A percentile compares a stretch with the other conserved stretches of the same genome.
phyloP scores from a whole-genome alignment of 2,113 vertebrate species.

The Clinocottus analis region DNA sequence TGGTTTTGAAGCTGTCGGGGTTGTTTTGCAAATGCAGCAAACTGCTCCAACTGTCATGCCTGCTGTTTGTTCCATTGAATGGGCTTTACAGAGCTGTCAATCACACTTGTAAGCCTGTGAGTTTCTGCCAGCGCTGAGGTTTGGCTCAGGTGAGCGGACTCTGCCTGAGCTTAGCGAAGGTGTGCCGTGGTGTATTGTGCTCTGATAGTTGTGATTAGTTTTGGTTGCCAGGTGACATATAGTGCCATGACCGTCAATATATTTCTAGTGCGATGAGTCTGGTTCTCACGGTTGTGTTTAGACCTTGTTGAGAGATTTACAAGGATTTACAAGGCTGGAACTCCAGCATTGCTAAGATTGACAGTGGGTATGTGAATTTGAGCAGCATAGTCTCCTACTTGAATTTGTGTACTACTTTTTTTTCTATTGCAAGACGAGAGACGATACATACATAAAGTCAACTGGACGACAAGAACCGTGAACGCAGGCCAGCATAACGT shows the following conservation, averaged over 20 bases:
- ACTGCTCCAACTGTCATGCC: conserved; percentile 32
- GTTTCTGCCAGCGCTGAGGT: conserved; percentile 43
- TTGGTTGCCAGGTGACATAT: conserved; percentile 32
- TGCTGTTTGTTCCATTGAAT: conserved; percentile 38
- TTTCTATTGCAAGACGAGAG: conserved; percentile 5
- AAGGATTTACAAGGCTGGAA: conserved; percentile 19
- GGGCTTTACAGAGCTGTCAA: conserved; percentile 25
- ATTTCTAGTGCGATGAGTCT: conserved; percentile 10
- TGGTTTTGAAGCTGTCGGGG: conserved; percentile 31
- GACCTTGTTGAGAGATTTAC: conserved; percentile 26
- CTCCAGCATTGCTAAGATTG: background rate
- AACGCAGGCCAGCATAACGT: no score
- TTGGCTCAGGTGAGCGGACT: conserved; percentile 47
- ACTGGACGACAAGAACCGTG: no score
- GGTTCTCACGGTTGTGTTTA: conserved; percentile 26
- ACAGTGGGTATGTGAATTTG: background rate
- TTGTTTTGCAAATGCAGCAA: conserved; percentile 45
- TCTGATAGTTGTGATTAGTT: conserved; percentile 39
- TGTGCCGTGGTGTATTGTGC: conserved; percentile 29
- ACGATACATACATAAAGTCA: no score
- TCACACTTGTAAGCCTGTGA: conserved; percentile 46
- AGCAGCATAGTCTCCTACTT: background rate
- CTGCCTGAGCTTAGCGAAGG: conserved; percentile 35
- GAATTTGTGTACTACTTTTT: background rate
- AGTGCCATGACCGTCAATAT: background rate